Evolutionary conservation across 2,797 vertebrate species (phyloP), one percentile per base, ranked within the genome.

Genomic region (Setipinna tenuifilis): DNA sequence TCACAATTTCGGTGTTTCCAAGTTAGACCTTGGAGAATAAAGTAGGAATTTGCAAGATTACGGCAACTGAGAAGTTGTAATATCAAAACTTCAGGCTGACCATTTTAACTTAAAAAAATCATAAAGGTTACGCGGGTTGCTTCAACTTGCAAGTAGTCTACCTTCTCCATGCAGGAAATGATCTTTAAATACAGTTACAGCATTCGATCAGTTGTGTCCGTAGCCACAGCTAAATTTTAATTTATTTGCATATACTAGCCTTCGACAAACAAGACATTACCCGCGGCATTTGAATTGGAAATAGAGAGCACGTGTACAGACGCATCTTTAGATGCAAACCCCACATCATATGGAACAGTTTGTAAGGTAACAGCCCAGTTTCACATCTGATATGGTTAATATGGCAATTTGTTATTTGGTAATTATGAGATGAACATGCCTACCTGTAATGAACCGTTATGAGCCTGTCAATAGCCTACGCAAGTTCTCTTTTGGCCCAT

Each of bases 251-350:
- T 78, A 41, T 7, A 41, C 35, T 31, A 71, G 59, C 85, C 68
- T 48, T 75, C 57, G 81, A 75, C 28, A 83, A 71, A 82, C 9
- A 17, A 23, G 19, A 71, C 71, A 44, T 3, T 44, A 44, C 35
- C 35, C 57, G 65, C 2, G 14, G n/a, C 16, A 89, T 90, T 90
- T 90, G 90, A 89, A 86, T 90, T 88, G 88, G 83, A 90, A 90
- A 90, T 88, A 57, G 3, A 84, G 16, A 17, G 19, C 6, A 16
- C 3, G 50, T 82, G 82, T 31, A 54, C 19, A 17, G 48, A 84
- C 2, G 19, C 3, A n/a, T 21, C 68, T 71, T 71, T 25, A 71
- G 41, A 57, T 83, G 3, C 21, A 86, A 71, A 81, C 2, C 12
- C n/a, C 25, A 71, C 3, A 31, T 35, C 6, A 0, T 54, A 9